Base-by-base conservation (phyloP, 2,888 invertebrate species). In the Abrostola tripartita region DNA sequence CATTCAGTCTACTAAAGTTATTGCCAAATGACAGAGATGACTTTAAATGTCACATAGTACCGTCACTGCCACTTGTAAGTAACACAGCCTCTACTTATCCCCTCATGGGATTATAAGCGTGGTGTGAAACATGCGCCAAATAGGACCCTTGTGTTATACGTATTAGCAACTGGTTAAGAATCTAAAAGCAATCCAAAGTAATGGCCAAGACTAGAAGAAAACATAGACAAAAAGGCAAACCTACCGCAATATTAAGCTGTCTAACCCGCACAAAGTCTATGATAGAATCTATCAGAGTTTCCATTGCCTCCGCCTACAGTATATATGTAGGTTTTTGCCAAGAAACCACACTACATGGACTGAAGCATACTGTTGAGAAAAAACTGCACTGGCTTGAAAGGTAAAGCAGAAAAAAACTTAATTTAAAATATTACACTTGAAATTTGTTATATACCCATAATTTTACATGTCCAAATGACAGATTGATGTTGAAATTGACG, bases 341-440 rank as follows among this genome's bases (percentile, higher is more conserved):
- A 60, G 93, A 94, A 73, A 94, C 94, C 14, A 90, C 91, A 0
- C 71, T 94, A 85, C 94, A 94, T 78, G 94, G 94, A 35, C 73
- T 93, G 54, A 92, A 92, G 71, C 93, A 94, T 88, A 93, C 93
- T 81, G 94, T 94, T 1, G 87, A 91, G 10, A 85, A 79, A 0
- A 84, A 89, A 71, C 80, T 91, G 5, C 92, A 93, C 84, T 90
- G 88, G 84, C 75, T 90, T 35, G 94, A 94, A 81, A 89, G 94
- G 94, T 93, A 82, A 77, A 14, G 35, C 37, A 24, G 50, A 35
- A 52, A 47, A 67, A 52, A 42, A 47, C 24, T 65, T 60, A 54
- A 37, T 55, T 24, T 38, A 40, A 53, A 68, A 55, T 37, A 44
- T 35, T 37, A 52, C 51, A 51, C 62, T 60, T 51, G 47, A 62